A percentile compares a stretch with the other conserved stretches of the same genome.
Evolutionary conservation across 2,797 vertebrate genomes (phyloP).

Genomic region (Poecilia gillii): DNA sequence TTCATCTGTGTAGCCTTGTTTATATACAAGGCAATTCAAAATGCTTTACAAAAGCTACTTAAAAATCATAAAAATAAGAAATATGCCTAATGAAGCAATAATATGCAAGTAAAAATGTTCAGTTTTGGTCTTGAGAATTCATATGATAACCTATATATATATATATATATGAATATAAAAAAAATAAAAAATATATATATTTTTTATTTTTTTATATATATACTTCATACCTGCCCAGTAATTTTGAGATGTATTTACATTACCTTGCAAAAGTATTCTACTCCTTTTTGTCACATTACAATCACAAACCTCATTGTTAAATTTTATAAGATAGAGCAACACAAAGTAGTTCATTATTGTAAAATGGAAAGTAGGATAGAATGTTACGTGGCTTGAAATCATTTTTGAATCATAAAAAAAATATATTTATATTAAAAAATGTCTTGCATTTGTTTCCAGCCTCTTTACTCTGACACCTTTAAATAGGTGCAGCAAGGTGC

Average conservation of each 20-base stretch:
- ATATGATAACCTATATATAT: not conserved
- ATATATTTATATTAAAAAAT: not conserved
- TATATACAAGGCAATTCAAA: not conserved
- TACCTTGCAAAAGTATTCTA: not conserved
- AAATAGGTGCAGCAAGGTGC: not conserved
- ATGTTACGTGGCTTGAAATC: not conserved
- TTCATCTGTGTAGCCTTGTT: not conserved
- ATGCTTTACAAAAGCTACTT: not conserved
- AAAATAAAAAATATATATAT: no score
- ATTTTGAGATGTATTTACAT: not conserved
- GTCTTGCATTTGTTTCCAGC: not conserved
- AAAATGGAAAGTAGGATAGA: not conserved
- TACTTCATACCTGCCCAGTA: not conserved
- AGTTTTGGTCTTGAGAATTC: not conserved
- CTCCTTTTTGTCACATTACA: not conserved
- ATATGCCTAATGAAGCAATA: not conserved
- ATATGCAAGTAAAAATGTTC: conserved; percentile 1
- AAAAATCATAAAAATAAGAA: not conserved
- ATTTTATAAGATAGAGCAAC: no score
- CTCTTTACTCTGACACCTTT: not conserved
- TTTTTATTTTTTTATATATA: no score
- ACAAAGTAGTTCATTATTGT: not conserved
- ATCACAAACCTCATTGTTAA: not conserved
- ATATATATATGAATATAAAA: no score
- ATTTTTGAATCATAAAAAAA: not conserved